Base-by-base conservation (phyloP, 2,113 vertebrate species). In the Osmerus eperlanus region DNA sequence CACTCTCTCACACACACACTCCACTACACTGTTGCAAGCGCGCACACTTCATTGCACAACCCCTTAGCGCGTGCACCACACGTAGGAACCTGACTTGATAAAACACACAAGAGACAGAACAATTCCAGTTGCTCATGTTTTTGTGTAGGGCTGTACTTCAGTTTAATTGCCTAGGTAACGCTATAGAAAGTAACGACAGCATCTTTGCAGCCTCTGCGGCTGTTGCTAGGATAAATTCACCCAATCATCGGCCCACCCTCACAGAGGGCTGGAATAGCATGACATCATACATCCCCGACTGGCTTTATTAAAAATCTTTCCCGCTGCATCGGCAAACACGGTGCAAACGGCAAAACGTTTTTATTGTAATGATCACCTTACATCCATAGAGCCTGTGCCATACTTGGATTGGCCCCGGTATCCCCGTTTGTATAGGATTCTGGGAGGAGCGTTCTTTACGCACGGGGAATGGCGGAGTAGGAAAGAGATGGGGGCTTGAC, bases 181-280 rank as follows among this genome's bases (percentile, higher is more conserved):
- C 2, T 47, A 47, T 47, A 47, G 41, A 47, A 47, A 47, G 41
- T 47, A 47, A 47, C 21, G 8, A 60, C 25, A 18, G 67, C 14
- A 19, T 28, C 41, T 52, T 65, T 32, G 67, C 78, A 32, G 72
- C 81, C 79, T 79, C 78, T 64, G 76, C 69, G 80, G 73, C 89
- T 90, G 88, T 89, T 90, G 89, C 87, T 86, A 87, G 86, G 89
- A 89, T 86, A 89, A 87, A 81, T 79, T 82, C 81, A 80, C 75
- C 89, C 89, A 91, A 89, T 91, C 86, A 90, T 76, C 75, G 78
- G 61, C 67, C 66, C 79, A n/a, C 70, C 71, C 25, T 67, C 64
- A 73, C 51, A 25, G 71, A 75, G 77, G 83, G 86, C 70, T 83
- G 83, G 75, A 79, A 77, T 64, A 67, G 64, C 74, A 78, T 91